phyloP scores from a whole-genome alignment of 2,113 vertebrate species.

The Labeo catla region DNA sequence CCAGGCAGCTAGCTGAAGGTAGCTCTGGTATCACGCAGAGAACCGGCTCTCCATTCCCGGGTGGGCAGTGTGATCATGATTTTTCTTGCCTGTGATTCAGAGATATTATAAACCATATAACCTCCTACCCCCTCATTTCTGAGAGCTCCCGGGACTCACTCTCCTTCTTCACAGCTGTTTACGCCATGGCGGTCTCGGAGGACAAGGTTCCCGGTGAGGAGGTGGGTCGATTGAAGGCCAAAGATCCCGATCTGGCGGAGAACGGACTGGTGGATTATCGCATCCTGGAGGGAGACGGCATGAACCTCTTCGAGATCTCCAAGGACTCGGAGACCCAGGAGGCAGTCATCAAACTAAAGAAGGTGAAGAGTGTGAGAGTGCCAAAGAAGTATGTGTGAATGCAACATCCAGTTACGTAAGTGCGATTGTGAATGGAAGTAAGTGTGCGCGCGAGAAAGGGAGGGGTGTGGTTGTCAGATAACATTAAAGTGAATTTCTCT shows the following conservation, averaged over 20 bases:
- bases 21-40: constrained; percentile 26
- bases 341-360: constrained; percentile 93
- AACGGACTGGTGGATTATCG: constrained; percentile 92
- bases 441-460: not conserved
- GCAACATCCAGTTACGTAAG: not conserved
- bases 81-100: constrained; percentile 42
- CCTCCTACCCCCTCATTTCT: not conserved
- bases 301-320: constrained; percentile 87
- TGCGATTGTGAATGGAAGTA: constrained; percentile 29
- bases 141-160: not conserved
- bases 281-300: constrained; percentile 89
- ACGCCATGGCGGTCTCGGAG: constrained; percentile 91
- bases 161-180: constrained; percentile 81
- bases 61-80: constrained; percentile 26
- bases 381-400: not conserved
- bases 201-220: constrained; percentile 90
- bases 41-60: not conserved
- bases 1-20: constrained; percentile 42
- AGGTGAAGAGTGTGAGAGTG: constrained; percentile 73
- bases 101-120: constrained; percentile 25
- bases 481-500: not conserved
- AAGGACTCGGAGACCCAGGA: constrained; percentile 94
- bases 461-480: not conserved
- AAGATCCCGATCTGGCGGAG: constrained; percentile 93
- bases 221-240: constrained; percentile 93